Evolutionary conservation across 1,140 invertebrate genomes (phyloP).

Genomic region (Sipha flava): DNA sequence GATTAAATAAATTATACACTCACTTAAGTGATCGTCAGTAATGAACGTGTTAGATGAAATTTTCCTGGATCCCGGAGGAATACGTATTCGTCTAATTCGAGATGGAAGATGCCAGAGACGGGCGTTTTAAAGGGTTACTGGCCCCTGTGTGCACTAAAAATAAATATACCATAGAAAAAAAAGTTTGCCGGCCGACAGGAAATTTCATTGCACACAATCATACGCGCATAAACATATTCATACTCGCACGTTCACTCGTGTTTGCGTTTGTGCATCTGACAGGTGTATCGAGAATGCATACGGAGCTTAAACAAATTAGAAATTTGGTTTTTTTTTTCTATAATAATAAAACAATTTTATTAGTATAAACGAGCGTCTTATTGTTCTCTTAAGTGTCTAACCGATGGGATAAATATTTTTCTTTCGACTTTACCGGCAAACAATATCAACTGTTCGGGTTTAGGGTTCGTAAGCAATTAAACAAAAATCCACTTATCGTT

Average conservation of each 20-base stretch:
- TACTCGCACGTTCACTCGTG: neutral
- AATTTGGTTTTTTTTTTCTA: neutral
- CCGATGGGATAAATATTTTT: neutral
- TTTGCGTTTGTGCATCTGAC: neutral
- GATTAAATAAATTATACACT: neutral
- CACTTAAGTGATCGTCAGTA: constrained; percentile 5
- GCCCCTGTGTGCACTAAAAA: constrained; percentile 27
- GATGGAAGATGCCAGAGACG: constrained; percentile 16
- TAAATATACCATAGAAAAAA: constrained; percentile 7
- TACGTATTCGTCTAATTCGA: neutral
- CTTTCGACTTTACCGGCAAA: neutral
- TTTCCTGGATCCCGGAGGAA: constrained; percentile 21
- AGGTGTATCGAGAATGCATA: neutral
- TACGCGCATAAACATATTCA: neutral
- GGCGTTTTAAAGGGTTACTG: constrained; percentile 26
- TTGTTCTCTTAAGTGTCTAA: neutral
- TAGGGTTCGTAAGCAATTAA: neutral
- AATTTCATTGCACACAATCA: neutral
- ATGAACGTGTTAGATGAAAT: constrained; percentile 20
- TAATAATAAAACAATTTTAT: neutral
- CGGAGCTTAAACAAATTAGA: neutral
- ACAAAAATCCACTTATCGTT: constrained; percentile 12
- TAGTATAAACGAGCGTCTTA: neutral
- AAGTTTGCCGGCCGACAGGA: constrained; percentile 13
- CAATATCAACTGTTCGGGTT: constrained; percentile 12